Conservation (phyloP, 1,140 invertebrate genomes). For the Notospermus geniculatus region DNA sequence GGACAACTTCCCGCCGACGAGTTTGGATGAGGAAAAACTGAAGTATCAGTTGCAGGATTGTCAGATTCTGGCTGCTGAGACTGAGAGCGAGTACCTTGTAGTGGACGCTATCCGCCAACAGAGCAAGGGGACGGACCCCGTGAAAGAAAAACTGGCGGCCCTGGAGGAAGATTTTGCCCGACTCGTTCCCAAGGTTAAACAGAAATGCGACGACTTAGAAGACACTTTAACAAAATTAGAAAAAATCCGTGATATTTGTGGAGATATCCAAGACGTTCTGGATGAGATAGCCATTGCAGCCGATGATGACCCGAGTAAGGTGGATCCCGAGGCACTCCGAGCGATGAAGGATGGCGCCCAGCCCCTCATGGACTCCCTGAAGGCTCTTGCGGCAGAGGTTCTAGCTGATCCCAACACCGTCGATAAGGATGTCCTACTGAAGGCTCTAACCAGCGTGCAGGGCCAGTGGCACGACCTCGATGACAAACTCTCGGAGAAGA, state of each 20-base stretch:
- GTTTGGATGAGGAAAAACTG: constrained; percentile 82
- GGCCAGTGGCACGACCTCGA: constrained; percentile 53
- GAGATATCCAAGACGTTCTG: constrained; percentile 78
- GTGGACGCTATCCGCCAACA: not conserved
- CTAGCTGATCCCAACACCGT: constrained; percentile 39
- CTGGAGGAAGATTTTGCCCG: constrained; percentile 74
- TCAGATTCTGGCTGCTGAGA: constrained; percentile 33
- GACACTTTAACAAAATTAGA: constrained; percentile 90
- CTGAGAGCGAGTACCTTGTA: constrained; percentile 14
- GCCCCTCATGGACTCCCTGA: constrained; percentile 41
- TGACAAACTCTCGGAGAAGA: constrained; percentile 49
- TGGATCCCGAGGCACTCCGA: constrained; percentile 41
- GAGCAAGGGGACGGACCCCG: not conserved
- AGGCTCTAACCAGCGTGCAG: constrained; percentile 46
- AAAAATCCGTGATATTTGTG: constrained; percentile 74
- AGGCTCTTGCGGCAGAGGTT: constrained; percentile 33
- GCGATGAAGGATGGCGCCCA: constrained; percentile 44
- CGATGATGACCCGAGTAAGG: constrained; percentile 27
- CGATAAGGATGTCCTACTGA: constrained; percentile 44
- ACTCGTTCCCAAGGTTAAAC: constrained; percentile 71
- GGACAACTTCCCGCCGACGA: constrained; percentile 72
- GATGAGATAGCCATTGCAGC: constrained; percentile 32
- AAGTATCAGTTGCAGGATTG: constrained; percentile 86
- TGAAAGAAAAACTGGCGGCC: constrained; percentile 67
- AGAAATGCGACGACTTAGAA: constrained; percentile 85